These are phyloP conservation scores for Lipophrys pholis DNA, from an alignment of 2,113 vertebrate species.

Conservation along the genomic window DNA sequence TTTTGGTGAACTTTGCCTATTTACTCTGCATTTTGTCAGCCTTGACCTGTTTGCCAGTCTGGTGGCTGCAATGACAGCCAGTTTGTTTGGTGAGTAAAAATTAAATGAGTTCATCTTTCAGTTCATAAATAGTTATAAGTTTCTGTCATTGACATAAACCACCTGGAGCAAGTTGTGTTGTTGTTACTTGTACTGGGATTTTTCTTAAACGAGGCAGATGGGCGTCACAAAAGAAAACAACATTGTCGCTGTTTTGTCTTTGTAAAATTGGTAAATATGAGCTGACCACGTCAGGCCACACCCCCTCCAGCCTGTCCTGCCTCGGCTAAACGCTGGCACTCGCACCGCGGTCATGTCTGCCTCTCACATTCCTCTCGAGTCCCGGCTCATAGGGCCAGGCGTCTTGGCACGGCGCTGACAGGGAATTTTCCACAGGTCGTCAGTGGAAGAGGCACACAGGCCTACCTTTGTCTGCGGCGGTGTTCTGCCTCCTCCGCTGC, in stretches of 20 bases:
- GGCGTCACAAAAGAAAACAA: conserved; percentile 8
- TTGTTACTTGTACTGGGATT: background rate
- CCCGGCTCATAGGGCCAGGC: conserved; percentile 55
- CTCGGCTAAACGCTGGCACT: conserved; percentile 42
- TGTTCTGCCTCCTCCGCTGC: conserved; percentile 58
- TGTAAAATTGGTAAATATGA: too few species aligned
- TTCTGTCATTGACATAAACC: background rate
- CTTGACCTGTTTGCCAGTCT: too few species aligned
- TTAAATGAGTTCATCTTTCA: background rate
- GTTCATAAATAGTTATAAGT: background rate
- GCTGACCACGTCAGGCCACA: background rate
- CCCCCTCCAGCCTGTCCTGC: conserved; percentile 2
- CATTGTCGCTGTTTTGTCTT: background rate
- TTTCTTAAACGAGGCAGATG: background rate
- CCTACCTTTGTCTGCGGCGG: conserved; percentile 76
- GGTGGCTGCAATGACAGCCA: too few species aligned
- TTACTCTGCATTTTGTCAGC: too few species aligned
- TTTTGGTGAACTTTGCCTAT: background rate
- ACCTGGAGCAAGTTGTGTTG: background rate
- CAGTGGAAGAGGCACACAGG: conserved; percentile 72
- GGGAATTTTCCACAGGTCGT: conserved; percentile 81
- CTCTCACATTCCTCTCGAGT: conserved; percentile 63
- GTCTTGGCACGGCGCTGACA: conserved; percentile 68
- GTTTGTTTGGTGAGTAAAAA: background rate
- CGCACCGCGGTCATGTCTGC: conserved; percentile 53